These are phyloP conservation scores for Heterotis niloticus DNA, from an alignment of 2,113 vertebrate species.

Conservation along the genomic window DNA sequence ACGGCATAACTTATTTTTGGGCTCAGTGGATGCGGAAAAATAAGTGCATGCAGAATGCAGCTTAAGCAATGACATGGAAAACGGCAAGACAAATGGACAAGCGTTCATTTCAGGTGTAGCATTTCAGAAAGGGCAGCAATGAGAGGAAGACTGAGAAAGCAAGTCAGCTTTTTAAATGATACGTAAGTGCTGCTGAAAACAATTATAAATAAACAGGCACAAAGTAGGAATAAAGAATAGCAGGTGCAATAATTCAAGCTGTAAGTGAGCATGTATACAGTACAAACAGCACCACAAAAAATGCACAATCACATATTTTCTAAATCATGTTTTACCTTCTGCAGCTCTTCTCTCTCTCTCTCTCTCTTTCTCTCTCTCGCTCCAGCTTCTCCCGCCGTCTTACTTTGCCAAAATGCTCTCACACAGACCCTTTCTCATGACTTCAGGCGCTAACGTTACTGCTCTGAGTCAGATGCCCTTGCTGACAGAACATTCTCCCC, in stretches of 20 bases:
- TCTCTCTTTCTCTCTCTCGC: neutral
- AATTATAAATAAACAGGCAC: slow-evolving; percentile 1
- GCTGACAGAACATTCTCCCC: neutral
- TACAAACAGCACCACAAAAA: no score
- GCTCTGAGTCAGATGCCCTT: neutral
- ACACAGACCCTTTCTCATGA: neutral
- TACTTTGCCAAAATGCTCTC: neutral
- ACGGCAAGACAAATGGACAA: neutral
- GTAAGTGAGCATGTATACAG: neutral
- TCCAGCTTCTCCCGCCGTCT: neutral
- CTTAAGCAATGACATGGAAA: slow-evolving; percentile 14
- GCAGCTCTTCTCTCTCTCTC: neutral
- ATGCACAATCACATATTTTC: neutral
- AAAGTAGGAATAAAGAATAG: neutral
- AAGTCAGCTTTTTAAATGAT: neutral
- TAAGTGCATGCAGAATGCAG: slow-evolving; percentile 47
- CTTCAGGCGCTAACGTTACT: neutral
- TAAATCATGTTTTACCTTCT: neutral
- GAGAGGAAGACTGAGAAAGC: neutral
- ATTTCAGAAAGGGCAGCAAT: no score
- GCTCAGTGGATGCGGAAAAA: slow-evolving; percentile 39
- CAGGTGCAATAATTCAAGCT: neutral
- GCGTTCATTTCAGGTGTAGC: no score
- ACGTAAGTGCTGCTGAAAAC: neutral
- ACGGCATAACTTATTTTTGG: neutral